These are phyloP conservation scores for Laticauda colubrina DNA, from an alignment of 2,113 vertebrate genomes.

Conservation along the genomic window DNA sequence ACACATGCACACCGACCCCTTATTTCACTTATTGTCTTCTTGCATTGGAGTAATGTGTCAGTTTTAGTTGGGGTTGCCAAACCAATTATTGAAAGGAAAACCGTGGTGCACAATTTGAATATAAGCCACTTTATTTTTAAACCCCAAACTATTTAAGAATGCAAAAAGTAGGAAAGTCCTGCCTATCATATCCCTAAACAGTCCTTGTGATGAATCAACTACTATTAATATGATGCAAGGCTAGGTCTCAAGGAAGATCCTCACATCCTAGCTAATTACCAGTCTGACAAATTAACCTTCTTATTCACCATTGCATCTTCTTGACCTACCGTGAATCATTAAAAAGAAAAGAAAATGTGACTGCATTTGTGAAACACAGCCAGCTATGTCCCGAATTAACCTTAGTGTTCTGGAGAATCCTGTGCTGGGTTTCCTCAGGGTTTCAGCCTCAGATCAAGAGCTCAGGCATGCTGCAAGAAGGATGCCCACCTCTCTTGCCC, in stretches of 20 bases:
- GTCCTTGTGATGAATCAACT: neutral
- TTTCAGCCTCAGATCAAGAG: neutral
- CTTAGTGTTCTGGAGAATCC: neutral
- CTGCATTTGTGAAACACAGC: neutral
- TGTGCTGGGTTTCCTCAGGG: neutral
- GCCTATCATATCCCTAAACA: neutral
- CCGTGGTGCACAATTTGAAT: neutral
- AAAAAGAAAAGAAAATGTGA: neutral
- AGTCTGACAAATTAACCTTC: neutral
- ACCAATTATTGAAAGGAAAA: conserved; percentile 14
- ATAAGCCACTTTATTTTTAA: neutral
- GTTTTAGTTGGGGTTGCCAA: conserved; percentile 11
- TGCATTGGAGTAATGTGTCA: neutral
- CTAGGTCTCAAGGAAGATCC: neutral
- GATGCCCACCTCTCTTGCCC: neutral
- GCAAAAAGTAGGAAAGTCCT: neutral
- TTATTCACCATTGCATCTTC: neutral
- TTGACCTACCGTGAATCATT: neutral
- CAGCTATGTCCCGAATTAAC: neutral
- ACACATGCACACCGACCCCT: neutral
- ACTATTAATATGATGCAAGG: neutral
- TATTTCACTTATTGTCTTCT: neutral
- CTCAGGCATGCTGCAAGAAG: neutral
- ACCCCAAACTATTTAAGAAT: neutral
- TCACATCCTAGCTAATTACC: neutral